Percentiles rank a stretch among this genome's conserved stretches.
phyloP scores from a whole-genome alignment of 2,797 vertebrate genomes.

The Meriones psammophilus region DNA sequence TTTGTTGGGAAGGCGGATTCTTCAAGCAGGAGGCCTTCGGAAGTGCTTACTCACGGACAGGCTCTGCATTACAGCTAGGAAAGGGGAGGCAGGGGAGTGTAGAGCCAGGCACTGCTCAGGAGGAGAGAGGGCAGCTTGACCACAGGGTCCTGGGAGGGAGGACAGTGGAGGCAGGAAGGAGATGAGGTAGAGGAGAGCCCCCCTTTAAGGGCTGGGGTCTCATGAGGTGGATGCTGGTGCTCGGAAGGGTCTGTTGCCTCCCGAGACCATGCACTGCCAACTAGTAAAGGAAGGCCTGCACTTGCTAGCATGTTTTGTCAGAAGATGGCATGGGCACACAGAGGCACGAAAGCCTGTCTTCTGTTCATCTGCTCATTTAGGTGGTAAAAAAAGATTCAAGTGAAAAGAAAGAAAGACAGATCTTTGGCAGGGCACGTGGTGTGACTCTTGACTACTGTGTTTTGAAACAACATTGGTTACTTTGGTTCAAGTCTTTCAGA shows the following conservation, averaged over 20 bases:
- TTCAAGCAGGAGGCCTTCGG: slow-evolving; percentile 50
- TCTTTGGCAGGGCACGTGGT: slow-evolving; percentile 64
- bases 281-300: not conserved
- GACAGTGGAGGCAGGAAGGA: not conserved
- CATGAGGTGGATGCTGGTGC: not conserved
- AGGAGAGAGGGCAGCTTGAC: not conserved
- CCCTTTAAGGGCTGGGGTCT: not conserved
- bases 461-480: slow-evolving; percentile 71
- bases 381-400: slow-evolving; percentile 43
- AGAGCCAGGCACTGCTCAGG: not conserved
- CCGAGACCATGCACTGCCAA: not conserved
- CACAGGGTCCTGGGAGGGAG: not conserved
- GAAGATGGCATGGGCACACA: not conserved
- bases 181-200: not conserved
- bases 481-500: slow-evolving; percentile 65
- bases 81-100: not conserved
- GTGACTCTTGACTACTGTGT: slow-evolving; percentile 49
- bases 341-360: not conserved
- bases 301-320: not conserved
- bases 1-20: slow-evolving; percentile 31
- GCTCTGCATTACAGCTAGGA: not conserved
- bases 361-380: slow-evolving; percentile 29
- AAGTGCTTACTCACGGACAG: slow-evolving; percentile 15
- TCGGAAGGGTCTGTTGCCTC: not conserved
- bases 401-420: slow-evolving; percentile 46